phyloP scores from a whole-genome alignment of 2,797 vertebrate genomes.

The Eutrigla gurnardus region DNA sequence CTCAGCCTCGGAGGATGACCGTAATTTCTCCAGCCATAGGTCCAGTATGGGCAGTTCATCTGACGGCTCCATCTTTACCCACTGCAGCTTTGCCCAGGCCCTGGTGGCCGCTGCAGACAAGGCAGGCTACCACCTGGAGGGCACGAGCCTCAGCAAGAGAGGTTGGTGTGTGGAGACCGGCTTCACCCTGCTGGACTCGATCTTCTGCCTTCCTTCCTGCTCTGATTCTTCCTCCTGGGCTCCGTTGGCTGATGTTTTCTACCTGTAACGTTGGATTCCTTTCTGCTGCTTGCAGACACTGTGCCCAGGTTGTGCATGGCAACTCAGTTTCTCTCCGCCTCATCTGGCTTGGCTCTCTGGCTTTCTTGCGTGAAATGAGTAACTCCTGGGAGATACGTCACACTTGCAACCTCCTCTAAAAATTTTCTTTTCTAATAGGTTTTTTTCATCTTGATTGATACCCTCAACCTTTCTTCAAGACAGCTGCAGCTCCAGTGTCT shows the following conservation, averaged over 20 bases:
- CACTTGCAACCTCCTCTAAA: slow-evolving; percentile 32
- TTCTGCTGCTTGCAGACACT: slow-evolving; percentile 55
- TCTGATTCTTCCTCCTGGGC: slow-evolving; percentile 53
- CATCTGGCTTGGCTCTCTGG: slow-evolving; percentile 35
- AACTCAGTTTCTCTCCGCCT: slow-evolving; percentile 31
- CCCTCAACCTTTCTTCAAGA: slow-evolving; percentile 33
- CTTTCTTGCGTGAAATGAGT: slow-evolving; percentile 39
- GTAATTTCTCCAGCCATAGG: slow-evolving; percentile 96
- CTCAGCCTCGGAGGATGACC: slow-evolving; percentile 95
- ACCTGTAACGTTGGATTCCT: slow-evolving; percentile 38
- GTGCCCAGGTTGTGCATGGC: slow-evolving; percentile 63
- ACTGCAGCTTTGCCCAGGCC: slow-evolving; percentile 96
- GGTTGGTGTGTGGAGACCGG: slow-evolving; percentile 87
- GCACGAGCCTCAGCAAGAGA: slow-evolving; percentile 97
- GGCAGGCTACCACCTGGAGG: slow-evolving; percentile 96
- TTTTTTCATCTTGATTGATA: slow-evolving; percentile 52
- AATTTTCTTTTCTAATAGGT: slow-evolving; percentile 45
- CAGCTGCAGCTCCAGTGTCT: slow-evolving; percentile 27
- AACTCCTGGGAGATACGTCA: slow-evolving; percentile 24
- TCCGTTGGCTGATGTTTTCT: slow-evolving; percentile 45
- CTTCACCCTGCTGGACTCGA: slow-evolving; percentile 43
- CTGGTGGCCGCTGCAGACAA: slow-evolving; percentile 97
- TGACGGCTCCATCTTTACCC: slow-evolving; percentile 96
- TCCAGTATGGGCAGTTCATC: slow-evolving; percentile 97
- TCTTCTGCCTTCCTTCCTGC: slow-evolving; percentile 51